A percentile compares a stretch with the other conserved stretches of the same genome.
These are phyloP conservation scores for Aix galericulata DNA, from an alignment of 2,113 vertebrate genomes.

Conservation along the genomic window DNA sequence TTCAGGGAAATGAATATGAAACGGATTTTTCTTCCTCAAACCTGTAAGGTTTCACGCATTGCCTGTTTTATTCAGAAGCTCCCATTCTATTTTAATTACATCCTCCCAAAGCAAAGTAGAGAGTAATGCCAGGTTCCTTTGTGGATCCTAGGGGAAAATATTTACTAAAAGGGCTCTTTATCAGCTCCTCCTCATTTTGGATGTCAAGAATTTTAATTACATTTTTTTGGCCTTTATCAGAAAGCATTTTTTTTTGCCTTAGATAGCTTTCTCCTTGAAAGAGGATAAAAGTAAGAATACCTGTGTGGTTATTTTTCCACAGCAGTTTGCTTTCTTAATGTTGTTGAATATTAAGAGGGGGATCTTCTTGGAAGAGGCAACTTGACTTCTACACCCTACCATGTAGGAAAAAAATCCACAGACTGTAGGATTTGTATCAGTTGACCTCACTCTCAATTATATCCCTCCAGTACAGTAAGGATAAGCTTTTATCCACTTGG, in stretches of 20 bases:
- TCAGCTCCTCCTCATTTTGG: not conserved
- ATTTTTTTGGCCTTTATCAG: slow-evolving; percentile 1
- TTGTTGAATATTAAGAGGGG: not conserved
- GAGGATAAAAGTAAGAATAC: not conserved
- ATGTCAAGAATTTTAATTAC: slow-evolving; percentile 43
- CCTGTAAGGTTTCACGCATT: not conserved
- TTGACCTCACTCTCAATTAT: not conserved
- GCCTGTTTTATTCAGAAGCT: not conserved
- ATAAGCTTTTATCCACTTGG: not conserved
- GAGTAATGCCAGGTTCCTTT: not conserved
- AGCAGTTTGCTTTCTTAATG: not conserved
- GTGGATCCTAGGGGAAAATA: not conserved
- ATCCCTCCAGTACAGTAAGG: not conserved
- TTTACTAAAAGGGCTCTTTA: slow-evolving; percentile 38
- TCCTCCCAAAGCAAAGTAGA: not conserved
- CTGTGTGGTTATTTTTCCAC: not conserved
- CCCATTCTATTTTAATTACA: slow-evolving; percentile 20
- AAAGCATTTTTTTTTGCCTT: not conserved
- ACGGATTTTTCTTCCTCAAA: not conserved
- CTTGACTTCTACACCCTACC: not conserved
- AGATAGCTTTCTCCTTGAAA: not conserved
- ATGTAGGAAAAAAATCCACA: not conserved
- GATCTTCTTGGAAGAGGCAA: not conserved
- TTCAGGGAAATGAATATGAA: slow-evolving; percentile 4
- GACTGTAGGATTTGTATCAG: not conserved